Conservation (phyloP, 2,888 invertebrate species). For the Rhogogaster chlorosoma region DNA sequence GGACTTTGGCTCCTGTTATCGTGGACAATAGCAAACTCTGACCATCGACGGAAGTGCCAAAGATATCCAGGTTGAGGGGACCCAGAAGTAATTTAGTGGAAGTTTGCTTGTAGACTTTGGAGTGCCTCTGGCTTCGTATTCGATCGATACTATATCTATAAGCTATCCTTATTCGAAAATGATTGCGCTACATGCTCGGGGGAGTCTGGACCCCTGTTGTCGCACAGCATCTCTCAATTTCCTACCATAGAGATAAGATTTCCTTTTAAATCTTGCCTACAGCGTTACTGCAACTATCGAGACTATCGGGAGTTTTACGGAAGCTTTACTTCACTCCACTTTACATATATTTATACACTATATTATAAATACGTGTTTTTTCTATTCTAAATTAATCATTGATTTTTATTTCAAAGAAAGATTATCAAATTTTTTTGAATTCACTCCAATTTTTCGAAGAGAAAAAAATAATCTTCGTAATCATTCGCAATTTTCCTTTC, state of each 20-base stretch:
- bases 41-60: slow-evolving; percentile 32
- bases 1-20: background rate
- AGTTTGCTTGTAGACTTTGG: slow-evolving; percentile 33
- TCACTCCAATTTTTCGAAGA: background rate
- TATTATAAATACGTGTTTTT: background rate
- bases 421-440: background rate
- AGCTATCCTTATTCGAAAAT: slow-evolving; percentile 35
- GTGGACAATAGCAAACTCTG: slow-evolving; percentile 9
- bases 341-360: background rate
- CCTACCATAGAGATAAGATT: slow-evolving; percentile 27
- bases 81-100: slow-evolving; percentile 37
- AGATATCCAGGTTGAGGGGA: background rate
- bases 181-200: slow-evolving; percentile 28
- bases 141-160: slow-evolving; percentile 17
- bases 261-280: slow-evolving; percentile 2
- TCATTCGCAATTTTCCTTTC: background rate
- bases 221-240: slow-evolving; percentile 34
- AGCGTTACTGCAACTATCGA: background rate
- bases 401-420: background rate
- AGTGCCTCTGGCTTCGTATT: slow-evolving; percentile 16
- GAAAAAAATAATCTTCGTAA: too few species aligned
- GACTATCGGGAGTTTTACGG: slow-evolving; percentile 9
- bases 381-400: background rate
- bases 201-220: slow-evolving; percentile 25
- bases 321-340: background rate